A percentile compares a stretch with the other conserved stretches of the same genome.
Evolutionary conservation across 2,888 invertebrate genomes (phyloP).

Genomic region (Pyrrhia umbra): DNA sequence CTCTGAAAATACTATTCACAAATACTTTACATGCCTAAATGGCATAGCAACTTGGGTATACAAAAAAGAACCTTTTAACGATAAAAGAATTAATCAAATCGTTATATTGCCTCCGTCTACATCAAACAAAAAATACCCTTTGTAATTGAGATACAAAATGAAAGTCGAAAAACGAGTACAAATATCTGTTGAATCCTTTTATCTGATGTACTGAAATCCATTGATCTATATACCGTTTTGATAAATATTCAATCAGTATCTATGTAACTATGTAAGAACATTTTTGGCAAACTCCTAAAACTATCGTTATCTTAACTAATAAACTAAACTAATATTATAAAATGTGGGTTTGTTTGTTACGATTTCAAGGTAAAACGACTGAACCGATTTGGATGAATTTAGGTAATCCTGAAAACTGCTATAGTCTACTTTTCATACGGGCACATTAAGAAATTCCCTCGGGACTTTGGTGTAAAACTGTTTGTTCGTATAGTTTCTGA

Average conservation of each 20-base stretch:
- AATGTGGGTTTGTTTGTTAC: too few species aligned
- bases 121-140: constrained; percentile 35
- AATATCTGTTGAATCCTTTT: constrained; percentile 38
- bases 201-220: constrained; percentile 20
- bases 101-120: constrained; percentile 21
- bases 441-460: too few species aligned
- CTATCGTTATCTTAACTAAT: too few species aligned
- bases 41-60: neutral
- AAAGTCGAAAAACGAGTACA: constrained; percentile 30
- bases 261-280: neutral
- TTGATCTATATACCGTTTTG: constrained; percentile 8
- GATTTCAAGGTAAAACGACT: too few species aligned
- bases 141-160: constrained; percentile 42
- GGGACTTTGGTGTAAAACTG: too few species aligned
- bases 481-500: too few species aligned
- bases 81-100: constrained; percentile 40
- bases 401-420: too few species aligned
- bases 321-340: too few species aligned
- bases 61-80: constrained; percentile 6
- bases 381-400: too few species aligned
- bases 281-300: too few species aligned
- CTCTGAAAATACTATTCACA: neutral
- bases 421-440: too few species aligned
- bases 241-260: constrained; percentile 14
- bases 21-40: neutral